A percentile compares a stretch with the other conserved stretches of the same genome.
These are phyloP conservation scores for Coturnix japonica DNA, from an alignment of 2,113 vertebrate species.

Conservation along the genomic window DNA sequence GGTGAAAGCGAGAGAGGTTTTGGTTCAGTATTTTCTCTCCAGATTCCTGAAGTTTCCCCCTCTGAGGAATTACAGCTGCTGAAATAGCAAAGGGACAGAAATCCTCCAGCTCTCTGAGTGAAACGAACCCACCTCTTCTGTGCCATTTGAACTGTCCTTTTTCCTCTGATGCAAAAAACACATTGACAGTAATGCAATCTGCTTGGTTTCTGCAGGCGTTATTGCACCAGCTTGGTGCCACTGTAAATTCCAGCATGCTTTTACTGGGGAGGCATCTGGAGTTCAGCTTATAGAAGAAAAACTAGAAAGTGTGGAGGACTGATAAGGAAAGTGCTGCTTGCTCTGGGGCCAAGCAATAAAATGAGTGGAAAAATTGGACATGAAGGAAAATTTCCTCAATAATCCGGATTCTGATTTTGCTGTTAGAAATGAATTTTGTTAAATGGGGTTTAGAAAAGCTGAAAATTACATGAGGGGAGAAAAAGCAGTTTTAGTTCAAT, in stretches of 20 bases:
- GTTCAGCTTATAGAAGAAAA: slow-evolving; percentile 56
- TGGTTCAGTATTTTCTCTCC: neutral
- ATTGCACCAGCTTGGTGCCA: slow-evolving; percentile 52
- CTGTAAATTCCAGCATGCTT: slow-evolving; percentile 46
- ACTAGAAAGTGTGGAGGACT: slow-evolving; percentile 8
- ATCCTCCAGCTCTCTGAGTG: neutral
- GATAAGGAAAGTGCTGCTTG: slow-evolving; percentile 51
- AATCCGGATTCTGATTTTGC: neutral
- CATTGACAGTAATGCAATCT: slow-evolving; percentile 43
- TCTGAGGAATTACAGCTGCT: neutral
- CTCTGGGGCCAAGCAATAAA: slow-evolving; percentile 42
- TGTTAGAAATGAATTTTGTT: neutral
- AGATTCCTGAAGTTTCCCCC: neutral
- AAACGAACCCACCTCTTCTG: slow-evolving; percentile 29
- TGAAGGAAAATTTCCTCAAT: neutral
- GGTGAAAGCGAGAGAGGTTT: neutral
- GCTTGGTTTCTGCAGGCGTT: slow-evolving; percentile 23
- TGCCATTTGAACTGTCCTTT: neutral
- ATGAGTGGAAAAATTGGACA: neutral
- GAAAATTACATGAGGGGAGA: neutral
- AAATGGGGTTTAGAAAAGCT: neutral
- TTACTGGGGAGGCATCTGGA: slow-evolving; percentile 41
- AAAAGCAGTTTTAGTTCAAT: neutral
- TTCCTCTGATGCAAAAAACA: slow-evolving; percentile 65
- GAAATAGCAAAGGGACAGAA: neutral